Evolutionary conservation across 2,888 invertebrate genomes (phyloP), one percentile per base, ranked within the genome.

Genomic region (Heteromurus nitidus): DNA sequence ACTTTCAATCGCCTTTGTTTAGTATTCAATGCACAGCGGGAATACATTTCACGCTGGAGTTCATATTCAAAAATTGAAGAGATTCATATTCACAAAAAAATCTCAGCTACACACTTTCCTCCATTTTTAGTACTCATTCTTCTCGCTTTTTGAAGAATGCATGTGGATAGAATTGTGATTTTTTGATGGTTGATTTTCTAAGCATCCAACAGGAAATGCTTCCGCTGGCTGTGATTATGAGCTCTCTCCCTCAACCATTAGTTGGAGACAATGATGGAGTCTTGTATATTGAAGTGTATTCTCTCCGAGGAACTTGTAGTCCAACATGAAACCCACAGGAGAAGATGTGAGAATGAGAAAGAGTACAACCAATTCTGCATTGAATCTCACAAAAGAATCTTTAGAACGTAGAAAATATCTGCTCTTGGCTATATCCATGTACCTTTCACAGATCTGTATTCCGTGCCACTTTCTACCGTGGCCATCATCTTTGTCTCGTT

Each of bases 401-500:
- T 50, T 50, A 5, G 5, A 50, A 50, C 50, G n/a, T 50, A n/a
- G n/a, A n/a, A n/a, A n/a, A n/a, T n/a, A n/a, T n/a, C n/a, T n/a
- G n/a, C n/a, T 36, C 36, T 36, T 9, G 36, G 13, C 7, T 36
- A 36, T 13, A n/a, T 11, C 50, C 50, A 5, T 50, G 11, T n/a
- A 5, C 11, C n/a, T n/a, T 24, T 24, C 55, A 55, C n/a, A n/a
- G n/a, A n/a, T n/a, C n/a, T n/a, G 36, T 47, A n/a, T 16, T 47
- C 47, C 3, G 3, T 16, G 16, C n/a, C 47, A 47, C 3, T n/a
- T n/a, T 11, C 47, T n/a, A 47, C 7, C 22, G 22, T 3, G 11
- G 22, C n/a, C 55, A 55, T 20, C 55, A 55, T 30, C 68, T 26
- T 70, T 73, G 67, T 73, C 80, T n/a, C n/a, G 68, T 80, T 80